Evolutionary conservation across 2,797 vertebrate species (phyloP).

Genomic region (Rallus crepitans): DNA sequence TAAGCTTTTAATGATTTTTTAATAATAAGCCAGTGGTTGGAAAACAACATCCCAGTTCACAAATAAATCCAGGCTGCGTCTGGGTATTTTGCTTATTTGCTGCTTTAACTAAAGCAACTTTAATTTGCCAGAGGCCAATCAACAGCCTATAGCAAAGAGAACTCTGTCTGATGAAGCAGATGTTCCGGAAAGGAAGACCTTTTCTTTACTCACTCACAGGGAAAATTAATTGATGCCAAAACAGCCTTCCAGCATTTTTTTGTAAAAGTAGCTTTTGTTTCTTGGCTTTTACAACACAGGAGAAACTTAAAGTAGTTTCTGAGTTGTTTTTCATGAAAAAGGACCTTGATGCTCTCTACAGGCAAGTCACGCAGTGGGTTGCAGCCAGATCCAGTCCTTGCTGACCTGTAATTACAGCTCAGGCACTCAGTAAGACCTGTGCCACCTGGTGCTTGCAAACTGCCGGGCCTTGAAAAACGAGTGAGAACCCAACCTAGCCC

Average conservation of each 20-base stretch:
- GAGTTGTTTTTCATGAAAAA: neutral
- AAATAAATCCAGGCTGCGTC: neutral
- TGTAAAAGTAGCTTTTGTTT: neutral
- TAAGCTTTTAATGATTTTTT: constrained; percentile 63
- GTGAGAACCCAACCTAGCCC: neutral
- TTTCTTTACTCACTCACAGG: constrained; percentile 10
- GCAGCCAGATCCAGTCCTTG: neutral
- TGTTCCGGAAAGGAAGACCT: constrained; percentile 23
- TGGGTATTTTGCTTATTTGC: neutral
- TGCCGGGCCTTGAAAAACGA: neutral
- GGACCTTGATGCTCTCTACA: neutral
- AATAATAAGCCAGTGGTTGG: constrained; percentile 26
- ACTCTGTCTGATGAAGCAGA: constrained; percentile 19
- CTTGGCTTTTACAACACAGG: neutral
- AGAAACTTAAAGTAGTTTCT: neutral
- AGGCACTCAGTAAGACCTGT: neutral
- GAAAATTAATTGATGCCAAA: constrained; percentile 37
- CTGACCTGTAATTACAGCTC: neutral
- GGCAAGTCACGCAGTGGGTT: neutral
- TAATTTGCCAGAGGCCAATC: constrained; percentile 8
- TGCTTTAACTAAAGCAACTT: constrained; percentile 33
- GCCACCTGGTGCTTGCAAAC: neutral
- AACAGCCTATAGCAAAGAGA: neutral
- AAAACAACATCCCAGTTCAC: neutral
- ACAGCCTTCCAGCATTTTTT: constrained; percentile 23